Evolutionary conservation across 2,113 vertebrate genomes (phyloP).

Genomic region (Athene noctua): DNA sequence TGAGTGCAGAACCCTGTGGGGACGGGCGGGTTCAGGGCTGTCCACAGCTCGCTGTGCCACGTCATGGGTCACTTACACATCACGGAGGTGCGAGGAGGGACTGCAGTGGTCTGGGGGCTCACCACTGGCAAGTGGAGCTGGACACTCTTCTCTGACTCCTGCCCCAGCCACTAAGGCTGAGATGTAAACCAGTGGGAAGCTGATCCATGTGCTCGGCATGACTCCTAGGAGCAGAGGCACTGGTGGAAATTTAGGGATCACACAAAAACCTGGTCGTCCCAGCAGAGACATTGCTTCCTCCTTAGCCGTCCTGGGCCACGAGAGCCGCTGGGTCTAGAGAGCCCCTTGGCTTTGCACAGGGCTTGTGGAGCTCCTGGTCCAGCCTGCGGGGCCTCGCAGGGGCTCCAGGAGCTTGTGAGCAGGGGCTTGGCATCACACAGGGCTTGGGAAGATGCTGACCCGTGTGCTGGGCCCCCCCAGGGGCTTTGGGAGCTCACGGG

Average conservation of each 20-base stretch:
- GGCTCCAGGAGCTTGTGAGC: neutral
- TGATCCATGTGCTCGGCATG: neutral
- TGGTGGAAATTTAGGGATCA: neutral
- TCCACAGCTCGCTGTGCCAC: neutral
- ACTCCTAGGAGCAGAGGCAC: neutral
- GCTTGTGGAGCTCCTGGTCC: neutral
- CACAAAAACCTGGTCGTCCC: neutral
- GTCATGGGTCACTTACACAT: neutral
- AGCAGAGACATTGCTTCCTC: neutral
- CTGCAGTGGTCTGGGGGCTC: neutral
- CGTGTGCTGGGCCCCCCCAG: neutral
- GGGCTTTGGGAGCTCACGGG: neutral
- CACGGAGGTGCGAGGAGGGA: neutral
- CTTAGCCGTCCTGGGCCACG: neutral
- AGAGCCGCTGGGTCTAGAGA: neutral
- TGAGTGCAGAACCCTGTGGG: neutral
- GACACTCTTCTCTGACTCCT: neutral
- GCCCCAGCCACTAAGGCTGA: neutral
- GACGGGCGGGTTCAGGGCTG: fast-evolving
- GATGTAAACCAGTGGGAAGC: neutral
- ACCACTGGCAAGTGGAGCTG: neutral
- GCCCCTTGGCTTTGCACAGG: neutral
- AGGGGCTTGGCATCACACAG: neutral
- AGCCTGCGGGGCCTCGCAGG: no score
- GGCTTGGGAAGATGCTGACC: neutral